Percentiles rank a stretch among this genome's conserved stretches.
These are phyloP conservation scores for Psilopogon haemacephalus DNA, from an alignment of 2,113 vertebrate genomes.

Conservation along the genomic window DNA sequence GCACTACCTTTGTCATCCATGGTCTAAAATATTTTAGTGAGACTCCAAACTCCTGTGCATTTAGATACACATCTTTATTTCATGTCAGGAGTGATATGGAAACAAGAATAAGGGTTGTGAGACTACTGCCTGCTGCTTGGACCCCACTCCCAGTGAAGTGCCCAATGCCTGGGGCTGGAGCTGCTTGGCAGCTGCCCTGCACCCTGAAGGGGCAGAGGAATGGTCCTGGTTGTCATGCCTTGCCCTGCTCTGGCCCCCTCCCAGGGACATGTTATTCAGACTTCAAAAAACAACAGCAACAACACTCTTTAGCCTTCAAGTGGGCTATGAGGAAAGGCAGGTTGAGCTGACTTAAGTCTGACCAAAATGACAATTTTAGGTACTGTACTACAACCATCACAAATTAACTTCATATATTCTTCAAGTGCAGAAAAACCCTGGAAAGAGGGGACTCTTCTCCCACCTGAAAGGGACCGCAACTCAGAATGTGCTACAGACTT, in stretches of 20 bases:
- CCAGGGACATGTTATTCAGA: neutral
- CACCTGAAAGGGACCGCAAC: neutral
- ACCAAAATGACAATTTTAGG: neutral
- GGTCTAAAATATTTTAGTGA: neutral
- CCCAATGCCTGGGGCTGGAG: neutral
- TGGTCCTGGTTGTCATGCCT: neutral
- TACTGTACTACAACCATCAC: neutral
- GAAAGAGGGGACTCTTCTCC: neutral
- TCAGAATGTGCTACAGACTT: neutral
- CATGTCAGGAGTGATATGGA: neutral
- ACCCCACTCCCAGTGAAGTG: fast-evolving
- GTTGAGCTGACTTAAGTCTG: neutral
- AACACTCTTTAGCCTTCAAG: fast-evolving
- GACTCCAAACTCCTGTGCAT: neutral
- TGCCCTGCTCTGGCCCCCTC: neutral
- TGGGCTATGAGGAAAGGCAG: neutral
- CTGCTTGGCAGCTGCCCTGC: fast-evolving
- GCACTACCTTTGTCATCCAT: neutral
- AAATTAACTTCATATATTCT: neutral
- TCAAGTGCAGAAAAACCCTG: neutral
- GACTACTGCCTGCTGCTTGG: neutral
- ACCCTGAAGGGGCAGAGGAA: neutral
- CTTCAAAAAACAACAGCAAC: neutral
- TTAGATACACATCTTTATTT: neutral
- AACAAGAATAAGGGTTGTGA: neutral